Base-by-base conservation (phyloP, 1,140 invertebrate species). In the Listronotus oregonensis region DNA sequence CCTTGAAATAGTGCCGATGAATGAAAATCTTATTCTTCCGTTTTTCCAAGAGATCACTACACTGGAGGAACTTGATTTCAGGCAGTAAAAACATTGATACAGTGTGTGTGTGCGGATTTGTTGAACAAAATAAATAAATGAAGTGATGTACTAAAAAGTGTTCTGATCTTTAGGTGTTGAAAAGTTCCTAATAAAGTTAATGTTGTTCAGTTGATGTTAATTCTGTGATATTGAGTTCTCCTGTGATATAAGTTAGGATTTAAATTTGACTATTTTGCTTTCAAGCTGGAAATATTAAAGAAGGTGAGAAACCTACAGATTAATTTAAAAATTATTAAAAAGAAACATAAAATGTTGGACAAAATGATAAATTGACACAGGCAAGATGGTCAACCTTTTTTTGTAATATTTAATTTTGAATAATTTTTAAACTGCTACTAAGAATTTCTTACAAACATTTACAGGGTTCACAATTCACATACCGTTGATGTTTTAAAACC, bases 201-300 rank as follows among this genome's bases (percentile, higher is more conserved):
- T 32, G 52, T 37, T 42, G 17, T 14, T 17, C 12, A n/a, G 37
- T 7, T n/a, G 31, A 37, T 42, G 34, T 37, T n/a, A 11, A n/a
- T 59, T 56, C 58, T 60, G 58, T 60, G 58, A 55, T 55, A 55
- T 12, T 42, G 17, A 37, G 52, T 55, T 55, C 17, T 37, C 15
- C 52, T 55, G 52, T 55, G 52, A 60, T 60, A 40, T 50, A 50
- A 1, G 32, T 50, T 31, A 50, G 47, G 47, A 50, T 37, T 11
- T 56, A 27, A 14, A 42, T 56, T 60, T 15, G 47, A 50, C 34
- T 60, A 9, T 40, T 40, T 60, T 40, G 21, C 58, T 39, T 21
- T 17, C 58, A 60, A 60, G 32, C 58, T 60, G 58, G 58, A 60
- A 17, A 60, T 60, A n/a, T 40, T 60, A 50, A 50, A 39, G 18